These are phyloP conservation scores for Drosophila greeni DNA, from an alignment of 2,888 invertebrate genomes.

Conservation along the genomic window DNA sequence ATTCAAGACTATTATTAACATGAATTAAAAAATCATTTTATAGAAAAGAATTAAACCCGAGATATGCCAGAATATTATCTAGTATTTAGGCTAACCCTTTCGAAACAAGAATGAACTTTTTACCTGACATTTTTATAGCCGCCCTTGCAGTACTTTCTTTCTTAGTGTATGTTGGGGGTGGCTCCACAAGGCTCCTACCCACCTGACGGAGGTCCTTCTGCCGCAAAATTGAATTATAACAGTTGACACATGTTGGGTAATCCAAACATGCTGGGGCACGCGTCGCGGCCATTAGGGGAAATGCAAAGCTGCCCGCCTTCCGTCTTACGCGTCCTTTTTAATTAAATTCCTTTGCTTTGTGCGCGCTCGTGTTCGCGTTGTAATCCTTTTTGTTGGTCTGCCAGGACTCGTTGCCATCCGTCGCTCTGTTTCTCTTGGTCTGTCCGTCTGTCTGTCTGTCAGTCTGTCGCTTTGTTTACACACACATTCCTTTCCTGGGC, in stretches of 20 bases:
- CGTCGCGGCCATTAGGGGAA: constrained; percentile 33
- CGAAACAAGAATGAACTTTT: neutral
- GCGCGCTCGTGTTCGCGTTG: constrained; percentile 51
- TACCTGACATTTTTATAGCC: neutral
- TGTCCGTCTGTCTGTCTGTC: neutral
- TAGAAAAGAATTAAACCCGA: neutral
- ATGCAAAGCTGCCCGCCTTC: constrained; percentile 16
- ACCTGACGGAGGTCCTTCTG: constrained; percentile 14
- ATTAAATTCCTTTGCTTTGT: constrained; percentile 67
- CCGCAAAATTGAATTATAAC: constrained; percentile 44
- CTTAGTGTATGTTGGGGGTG: constrained; percentile 63
- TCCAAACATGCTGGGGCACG: constrained; percentile 44
- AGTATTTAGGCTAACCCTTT: neutral
- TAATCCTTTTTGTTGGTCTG: constrained; percentile 64
- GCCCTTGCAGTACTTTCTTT: neutral
- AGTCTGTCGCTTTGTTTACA: constrained; percentile 54
- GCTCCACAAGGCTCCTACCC: neutral
- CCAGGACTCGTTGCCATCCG: constrained; percentile 29
- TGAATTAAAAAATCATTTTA: neutral
- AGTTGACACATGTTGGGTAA: constrained; percentile 49
- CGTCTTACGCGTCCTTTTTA: constrained; percentile 52
- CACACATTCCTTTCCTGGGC: constrained; percentile 47
- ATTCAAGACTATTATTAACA: too few species aligned
- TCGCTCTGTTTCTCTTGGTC: neutral
- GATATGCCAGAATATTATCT: neutral